Base-by-base conservation (phyloP, 2,888 invertebrate species). In the Eupelmus urozonus region DNA sequence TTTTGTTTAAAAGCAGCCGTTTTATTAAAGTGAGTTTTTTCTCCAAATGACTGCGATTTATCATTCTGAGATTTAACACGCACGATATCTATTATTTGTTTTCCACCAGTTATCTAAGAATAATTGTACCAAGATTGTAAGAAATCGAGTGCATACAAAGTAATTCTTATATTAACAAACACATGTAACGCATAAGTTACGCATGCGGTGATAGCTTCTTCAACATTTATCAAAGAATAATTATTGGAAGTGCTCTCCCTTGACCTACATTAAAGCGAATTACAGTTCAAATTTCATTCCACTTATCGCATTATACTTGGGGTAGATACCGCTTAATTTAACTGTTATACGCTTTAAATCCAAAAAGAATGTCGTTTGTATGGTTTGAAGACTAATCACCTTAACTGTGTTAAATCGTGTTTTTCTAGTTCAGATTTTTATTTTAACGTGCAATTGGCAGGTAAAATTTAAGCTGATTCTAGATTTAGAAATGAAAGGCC, bases 91-190 rank as follows among this genome's bases (percentile, higher is more conserved):
- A 63, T 42, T 25, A 45, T 25, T 23, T 45, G 23, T 45, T 16
- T 45, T n/a, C 16, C n/a, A 25, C 1, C 25, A 63, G 42, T 63
- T 63, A 63, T 45, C 63, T 42, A 63, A 63, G 63, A 63, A 45
- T 63, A 45, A 63, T 63, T 63, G 45, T 42, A 63, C 55, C 1
- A 42, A 45, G 63, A 42, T 45, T 25, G 27, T 45, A 27, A 63
- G 23, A 45, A 11, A 42, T 62, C 29, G 29, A 63, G 25, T 49
- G 45, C 63, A 25, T 63, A 63, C 63, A 63, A 11, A 63, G 23
- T n/a, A 62, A 62, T 62, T 40, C 20, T 40, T 5, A 11, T 20
- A 63, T 63, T 49, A 63, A 45, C 45, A 49, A 45, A 63, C n/a
- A 63, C 40, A 45, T n/a, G 25, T 45, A 11, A 63, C 25, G 23